Evolutionary conservation across 2,888 invertebrate species (phyloP).

Genomic region (Drosophila histrio): DNA sequence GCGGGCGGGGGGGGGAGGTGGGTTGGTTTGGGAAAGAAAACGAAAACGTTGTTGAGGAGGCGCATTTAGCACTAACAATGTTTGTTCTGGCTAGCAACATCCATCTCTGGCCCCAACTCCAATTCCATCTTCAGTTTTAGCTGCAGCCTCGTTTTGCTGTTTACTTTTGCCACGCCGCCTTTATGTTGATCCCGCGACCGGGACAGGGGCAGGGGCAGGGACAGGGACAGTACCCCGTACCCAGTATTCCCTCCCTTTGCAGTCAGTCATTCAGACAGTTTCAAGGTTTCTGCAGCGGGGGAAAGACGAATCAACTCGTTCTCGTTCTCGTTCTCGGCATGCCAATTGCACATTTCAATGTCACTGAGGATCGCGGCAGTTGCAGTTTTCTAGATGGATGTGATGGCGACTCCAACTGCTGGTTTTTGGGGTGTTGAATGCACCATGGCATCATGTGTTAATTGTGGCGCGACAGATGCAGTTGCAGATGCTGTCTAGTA

Average conservation of each 20-base stretch:
- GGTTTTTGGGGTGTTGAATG: conserved; percentile 40
- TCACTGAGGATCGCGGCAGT: conserved; percentile 74
- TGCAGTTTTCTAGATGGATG: conserved; percentile 11
- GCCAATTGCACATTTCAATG: conserved; percentile 78
- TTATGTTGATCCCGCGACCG: conserved; percentile 71
- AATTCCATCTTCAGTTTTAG: conserved; percentile 13
- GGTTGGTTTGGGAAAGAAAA: conserved; percentile 30
- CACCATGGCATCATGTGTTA: conserved; percentile 61
- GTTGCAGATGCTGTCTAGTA: conserved; percentile 23
- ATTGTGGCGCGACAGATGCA: conserved; percentile 53
- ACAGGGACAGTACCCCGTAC: not conserved
- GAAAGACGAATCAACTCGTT: not conserved
- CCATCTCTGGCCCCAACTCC: conserved; percentile 18
- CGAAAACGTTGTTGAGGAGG: conserved; percentile 56
- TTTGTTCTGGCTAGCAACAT: conserved; percentile 73
- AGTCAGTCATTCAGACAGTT: conserved; percentile 7
- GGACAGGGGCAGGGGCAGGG: no score
- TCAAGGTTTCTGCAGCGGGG: conserved; percentile 12
- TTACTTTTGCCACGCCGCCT: conserved; percentile 72
- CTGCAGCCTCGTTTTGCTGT: conserved; percentile 48
- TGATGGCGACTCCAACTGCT: conserved; percentile 18
- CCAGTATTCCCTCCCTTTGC: not conserved
- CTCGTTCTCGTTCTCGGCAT: conserved; percentile 53
- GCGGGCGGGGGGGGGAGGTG: not conserved
- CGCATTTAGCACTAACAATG: conserved; percentile 80